phyloP scores from a whole-genome alignment of 1,140 invertebrate species.

The Achatina immaculata region DNA sequence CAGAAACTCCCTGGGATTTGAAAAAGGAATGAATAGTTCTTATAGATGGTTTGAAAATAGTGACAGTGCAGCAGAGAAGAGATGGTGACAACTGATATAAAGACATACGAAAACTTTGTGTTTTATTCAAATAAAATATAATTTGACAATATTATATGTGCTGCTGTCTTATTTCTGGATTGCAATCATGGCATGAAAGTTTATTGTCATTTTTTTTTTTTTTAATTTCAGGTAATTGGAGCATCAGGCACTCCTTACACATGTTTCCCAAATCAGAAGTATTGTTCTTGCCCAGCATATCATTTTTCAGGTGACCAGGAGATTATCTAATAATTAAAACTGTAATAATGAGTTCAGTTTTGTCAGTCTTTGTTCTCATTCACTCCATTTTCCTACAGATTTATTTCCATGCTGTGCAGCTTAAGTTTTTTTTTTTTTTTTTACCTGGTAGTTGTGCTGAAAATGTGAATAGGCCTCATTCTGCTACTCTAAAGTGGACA shows the following conservation, averaged over 20 bases:
- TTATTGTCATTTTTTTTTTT: background rate
- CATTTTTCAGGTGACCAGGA: constrained; percentile 55
- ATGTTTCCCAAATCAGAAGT: constrained; percentile 52
- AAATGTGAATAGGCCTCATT: background rate
- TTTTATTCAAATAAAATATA: background rate
- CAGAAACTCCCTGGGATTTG: no score
- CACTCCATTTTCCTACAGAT: background rate
- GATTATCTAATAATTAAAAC: background rate
- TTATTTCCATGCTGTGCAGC: background rate
- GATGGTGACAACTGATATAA: no score
- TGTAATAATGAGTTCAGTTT: background rate
- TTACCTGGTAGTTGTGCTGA: background rate
- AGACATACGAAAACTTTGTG: background rate
- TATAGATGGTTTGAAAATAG: background rate
- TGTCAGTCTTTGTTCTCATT: background rate
- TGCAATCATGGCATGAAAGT: background rate
- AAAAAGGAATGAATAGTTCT: no score
- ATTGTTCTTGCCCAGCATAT: constrained; percentile 67
- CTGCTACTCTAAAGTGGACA: background rate
- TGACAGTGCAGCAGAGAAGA: background rate
- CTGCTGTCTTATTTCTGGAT: background rate
- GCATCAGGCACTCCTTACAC: constrained; percentile 64
- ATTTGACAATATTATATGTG: background rate
- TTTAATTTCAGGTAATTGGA: constrained; percentile 56
- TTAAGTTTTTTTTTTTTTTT: background rate